A percentile compares a stretch with the other conserved stretches of the same genome.
Evolutionary conservation across 2,113 vertebrate genomes (phyloP).

Genomic region (Fukomys damarensis): DNA sequence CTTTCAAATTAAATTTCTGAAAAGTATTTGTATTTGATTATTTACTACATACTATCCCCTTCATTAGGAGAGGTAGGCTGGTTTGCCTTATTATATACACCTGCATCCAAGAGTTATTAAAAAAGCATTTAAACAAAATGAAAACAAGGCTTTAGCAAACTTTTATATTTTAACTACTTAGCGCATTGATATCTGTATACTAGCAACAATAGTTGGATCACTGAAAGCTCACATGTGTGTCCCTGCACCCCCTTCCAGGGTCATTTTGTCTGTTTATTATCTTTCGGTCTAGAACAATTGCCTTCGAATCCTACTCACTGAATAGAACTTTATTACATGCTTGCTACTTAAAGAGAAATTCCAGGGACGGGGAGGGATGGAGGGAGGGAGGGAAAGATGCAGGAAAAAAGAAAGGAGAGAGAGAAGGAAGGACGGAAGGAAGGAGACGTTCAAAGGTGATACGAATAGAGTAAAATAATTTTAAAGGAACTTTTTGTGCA

Average conservation of each 20-base stretch:
- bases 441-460: not conserved
- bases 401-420: not conserved
- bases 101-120: not conserved
- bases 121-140: constrained; percentile 4
- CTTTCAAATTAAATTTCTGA: not conserved
- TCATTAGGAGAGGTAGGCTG: not conserved
- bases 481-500: not conserved
- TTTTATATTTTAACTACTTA: not conserved
- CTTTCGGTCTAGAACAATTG: not conserved
- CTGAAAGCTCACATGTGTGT: rapidly evolving
- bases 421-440: not conserved
- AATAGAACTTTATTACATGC: not conserved
- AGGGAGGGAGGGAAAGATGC: not conserved
- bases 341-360: not conserved
- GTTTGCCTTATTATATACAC: not conserved
- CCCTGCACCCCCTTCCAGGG: rapidly evolving
- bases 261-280: not conserved
- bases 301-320: not conserved
- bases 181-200: not conserved
- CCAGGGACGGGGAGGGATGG: not conserved
- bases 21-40: constrained; percentile 6
- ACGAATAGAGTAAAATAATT: not conserved
- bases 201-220: rapidly evolving
- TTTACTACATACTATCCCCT: not conserved
- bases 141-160: not conserved